Percentiles rank a stretch among this genome's conserved stretches.
These are phyloP conservation scores for Phalloptychus januarius DNA, from an alignment of 2,797 vertebrate species.

Conservation along the genomic window DNA sequence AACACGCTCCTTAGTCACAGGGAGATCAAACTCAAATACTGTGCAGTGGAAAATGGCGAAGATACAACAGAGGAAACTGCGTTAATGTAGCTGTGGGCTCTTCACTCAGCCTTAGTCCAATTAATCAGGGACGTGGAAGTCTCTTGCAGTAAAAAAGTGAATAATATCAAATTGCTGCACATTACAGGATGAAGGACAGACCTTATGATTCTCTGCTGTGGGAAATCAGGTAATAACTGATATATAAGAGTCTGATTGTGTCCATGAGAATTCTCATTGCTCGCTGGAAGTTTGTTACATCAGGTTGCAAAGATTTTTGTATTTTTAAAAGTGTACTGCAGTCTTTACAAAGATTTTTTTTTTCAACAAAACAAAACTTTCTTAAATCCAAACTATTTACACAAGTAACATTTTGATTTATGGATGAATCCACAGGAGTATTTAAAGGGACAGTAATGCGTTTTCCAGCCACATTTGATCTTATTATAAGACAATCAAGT, in stretches of 20 bases:
- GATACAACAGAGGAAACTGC: constrained; percentile 43
- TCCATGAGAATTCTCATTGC: constrained; percentile 27
- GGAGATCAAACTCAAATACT: constrained; percentile 68
- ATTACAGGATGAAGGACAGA: constrained; percentile 61
- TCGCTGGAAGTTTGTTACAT: background rate
- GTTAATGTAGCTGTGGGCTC: constrained; percentile 40
- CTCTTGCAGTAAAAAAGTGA: constrained; percentile 53
- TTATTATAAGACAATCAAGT: too few species aligned
- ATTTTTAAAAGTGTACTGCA: background rate
- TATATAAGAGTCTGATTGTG: constrained; percentile 28
- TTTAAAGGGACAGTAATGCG: too few species aligned
- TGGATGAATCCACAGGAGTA: too few species aligned
- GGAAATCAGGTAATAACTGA: constrained; percentile 47
- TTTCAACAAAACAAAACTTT: background rate
- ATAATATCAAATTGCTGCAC: constrained; percentile 53
- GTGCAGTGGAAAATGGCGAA: constrained; percentile 32
- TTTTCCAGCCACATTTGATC: too few species aligned
- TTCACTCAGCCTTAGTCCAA: constrained; percentile 52
- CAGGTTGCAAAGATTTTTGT: background rate
- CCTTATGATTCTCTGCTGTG: constrained; percentile 59
- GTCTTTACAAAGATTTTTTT: background rate
- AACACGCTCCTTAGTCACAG: constrained; percentile 71
- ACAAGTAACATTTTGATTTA: too few species aligned
- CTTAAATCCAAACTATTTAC: too few species aligned
- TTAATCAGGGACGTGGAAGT: constrained; percentile 64